Percentiles rank a stretch among this genome's conserved stretches.
phyloP scores from a whole-genome alignment of 2,797 vertebrate species.

The Microtus californicus region DNA sequence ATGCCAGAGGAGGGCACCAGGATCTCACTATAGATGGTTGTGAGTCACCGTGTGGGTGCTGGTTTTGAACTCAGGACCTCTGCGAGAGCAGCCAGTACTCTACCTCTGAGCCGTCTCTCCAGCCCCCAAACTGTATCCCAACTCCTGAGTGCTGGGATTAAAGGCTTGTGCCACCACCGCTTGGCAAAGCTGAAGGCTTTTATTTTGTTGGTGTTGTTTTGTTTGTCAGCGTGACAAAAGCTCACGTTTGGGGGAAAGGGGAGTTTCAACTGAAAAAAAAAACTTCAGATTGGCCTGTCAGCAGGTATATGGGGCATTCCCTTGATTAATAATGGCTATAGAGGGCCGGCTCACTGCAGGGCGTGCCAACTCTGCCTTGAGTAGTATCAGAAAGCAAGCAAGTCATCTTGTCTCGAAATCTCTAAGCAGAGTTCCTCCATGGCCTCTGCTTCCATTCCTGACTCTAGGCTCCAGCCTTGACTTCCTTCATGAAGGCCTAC shows the following conservation, averaged over 20 bases:
- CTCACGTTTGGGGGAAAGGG: neutral
- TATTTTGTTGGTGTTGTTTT: neutral
- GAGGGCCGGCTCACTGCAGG: neutral
- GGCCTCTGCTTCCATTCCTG: neutral
- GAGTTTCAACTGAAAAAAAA: neutral
- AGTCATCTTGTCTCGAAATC: neutral
- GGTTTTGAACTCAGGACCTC: too few relatives aligned
- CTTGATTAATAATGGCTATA: too few relatives aligned
- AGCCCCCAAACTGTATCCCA: too few relatives aligned
- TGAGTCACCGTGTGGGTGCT: too few relatives aligned
- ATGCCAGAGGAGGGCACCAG: too few relatives aligned
- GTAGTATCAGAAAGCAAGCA: neutral
- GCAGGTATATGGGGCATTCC: too few relatives aligned
- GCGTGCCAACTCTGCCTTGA: too few relatives aligned
- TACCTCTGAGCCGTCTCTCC: too few relatives aligned
- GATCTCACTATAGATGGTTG: too few relatives aligned
- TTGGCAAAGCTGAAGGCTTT: neutral
- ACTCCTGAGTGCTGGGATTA: neutral
- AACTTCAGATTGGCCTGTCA: neutral
- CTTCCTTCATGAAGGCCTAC: neutral
- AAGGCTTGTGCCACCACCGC: neutral
- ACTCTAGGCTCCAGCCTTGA: neutral
- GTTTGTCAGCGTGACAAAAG: neutral
- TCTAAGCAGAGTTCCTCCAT: neutral
- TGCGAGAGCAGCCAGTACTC: too few relatives aligned